These are phyloP conservation scores for Ophion slaviceki DNA, from an alignment of 2,888 invertebrate species.

Conservation along the genomic window DNA sequence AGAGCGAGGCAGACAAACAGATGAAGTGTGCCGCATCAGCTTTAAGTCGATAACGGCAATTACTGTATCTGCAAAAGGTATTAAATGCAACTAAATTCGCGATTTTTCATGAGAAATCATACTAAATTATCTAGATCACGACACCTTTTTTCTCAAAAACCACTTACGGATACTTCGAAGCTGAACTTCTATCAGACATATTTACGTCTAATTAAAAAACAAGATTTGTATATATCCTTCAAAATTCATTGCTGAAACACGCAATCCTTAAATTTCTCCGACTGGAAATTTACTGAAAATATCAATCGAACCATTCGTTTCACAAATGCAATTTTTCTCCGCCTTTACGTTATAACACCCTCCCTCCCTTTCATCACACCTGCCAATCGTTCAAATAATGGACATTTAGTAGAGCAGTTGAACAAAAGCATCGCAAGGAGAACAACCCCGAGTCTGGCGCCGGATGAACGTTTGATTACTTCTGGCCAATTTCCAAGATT, in stretches of 20 bases:
- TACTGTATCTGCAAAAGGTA: too few relatives aligned
- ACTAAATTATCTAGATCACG: too few relatives aligned
- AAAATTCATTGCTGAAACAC: too few relatives aligned
- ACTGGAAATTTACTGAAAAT: background rate
- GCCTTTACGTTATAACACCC: background rate
- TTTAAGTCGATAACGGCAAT: too few relatives aligned
- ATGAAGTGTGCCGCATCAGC: too few relatives aligned
- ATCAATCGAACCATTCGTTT: background rate
- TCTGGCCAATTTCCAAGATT: conserved; percentile 53
- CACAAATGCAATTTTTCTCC: background rate
- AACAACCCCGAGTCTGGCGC: conserved; percentile 31
- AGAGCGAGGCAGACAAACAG: too few relatives aligned
- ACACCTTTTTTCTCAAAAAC: too few relatives aligned
- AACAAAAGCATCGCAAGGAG: conserved; percentile 3
- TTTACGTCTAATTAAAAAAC: background rate
- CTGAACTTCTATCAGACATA: background rate
- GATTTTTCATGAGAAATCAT: too few relatives aligned
- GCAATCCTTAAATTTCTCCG: background rate
- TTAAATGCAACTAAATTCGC: too few relatives aligned
- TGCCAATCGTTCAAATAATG: background rate
- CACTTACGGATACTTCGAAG: background rate
- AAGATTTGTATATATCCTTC: background rate
- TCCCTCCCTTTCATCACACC: background rate
- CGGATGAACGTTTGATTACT: conserved; percentile 57
- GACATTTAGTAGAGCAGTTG: background rate